phyloP scores from a whole-genome alignment of 1,140 invertebrate genomes.

The Lordiphosa clarofinis region DNA sequence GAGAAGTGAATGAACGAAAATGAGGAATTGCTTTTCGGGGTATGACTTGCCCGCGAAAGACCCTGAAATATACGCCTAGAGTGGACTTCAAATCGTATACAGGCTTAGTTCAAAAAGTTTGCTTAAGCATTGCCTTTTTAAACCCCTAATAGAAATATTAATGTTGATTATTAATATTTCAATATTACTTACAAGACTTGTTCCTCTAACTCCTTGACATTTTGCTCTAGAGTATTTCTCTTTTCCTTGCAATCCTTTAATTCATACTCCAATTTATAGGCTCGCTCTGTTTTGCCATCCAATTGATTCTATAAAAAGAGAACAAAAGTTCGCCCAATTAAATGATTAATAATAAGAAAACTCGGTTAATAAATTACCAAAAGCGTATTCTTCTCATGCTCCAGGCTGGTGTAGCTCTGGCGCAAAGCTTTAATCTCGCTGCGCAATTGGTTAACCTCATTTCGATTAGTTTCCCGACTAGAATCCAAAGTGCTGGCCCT shows the following conservation, averaged over 20 bases:
- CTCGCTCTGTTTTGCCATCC: slow-evolving; percentile 67
- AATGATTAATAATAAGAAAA: not conserved
- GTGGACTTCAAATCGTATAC: too few relatives aligned
- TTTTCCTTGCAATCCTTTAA: slow-evolving; percentile 57
- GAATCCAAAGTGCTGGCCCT: slow-evolving; percentile 54
- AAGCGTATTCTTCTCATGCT: slow-evolving; percentile 68
- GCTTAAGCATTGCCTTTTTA: too few relatives aligned
- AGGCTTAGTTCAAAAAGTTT: too few relatives aligned
- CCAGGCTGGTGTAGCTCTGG: slow-evolving; percentile 50
- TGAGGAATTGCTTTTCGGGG: too few relatives aligned
- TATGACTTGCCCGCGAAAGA: too few relatives aligned
- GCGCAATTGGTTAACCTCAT: slow-evolving; percentile 50
- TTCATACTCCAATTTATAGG: slow-evolving; percentile 65
- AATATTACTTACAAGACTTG: slow-evolving; percentile 57
- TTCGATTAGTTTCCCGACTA: slow-evolving; percentile 54
- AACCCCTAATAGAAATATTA: too few relatives aligned
- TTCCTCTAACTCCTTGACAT: slow-evolving; percentile 55
- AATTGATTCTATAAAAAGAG: slow-evolving; percentile 53
- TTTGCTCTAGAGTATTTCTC: slow-evolving; percentile 45
- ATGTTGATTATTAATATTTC: slow-evolving; percentile 1
- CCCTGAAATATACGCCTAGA: too few relatives aligned
- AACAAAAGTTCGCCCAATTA: not conserved
- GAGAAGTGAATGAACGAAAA: too few relatives aligned
- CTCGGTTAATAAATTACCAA: slow-evolving; percentile 34
- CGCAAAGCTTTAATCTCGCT: slow-evolving; percentile 57